Percentiles rank a stretch among this genome's conserved stretches.
Conservation (phyloP, 2,888 invertebrate species). For the Hyppa rectilinea region DNA sequence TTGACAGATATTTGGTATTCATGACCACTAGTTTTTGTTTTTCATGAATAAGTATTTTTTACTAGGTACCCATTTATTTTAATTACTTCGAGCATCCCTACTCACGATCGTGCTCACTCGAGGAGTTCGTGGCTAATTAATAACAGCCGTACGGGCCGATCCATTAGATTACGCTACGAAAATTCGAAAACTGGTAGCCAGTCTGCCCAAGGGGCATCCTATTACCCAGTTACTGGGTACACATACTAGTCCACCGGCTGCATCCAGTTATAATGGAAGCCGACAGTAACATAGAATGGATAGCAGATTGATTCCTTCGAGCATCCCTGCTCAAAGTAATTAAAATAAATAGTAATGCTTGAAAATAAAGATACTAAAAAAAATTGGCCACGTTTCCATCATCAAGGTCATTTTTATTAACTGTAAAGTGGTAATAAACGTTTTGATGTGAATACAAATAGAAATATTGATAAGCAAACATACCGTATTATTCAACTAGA, state of each 20-base stretch:
- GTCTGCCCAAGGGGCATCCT: too few relatives aligned
- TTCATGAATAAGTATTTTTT: neutral
- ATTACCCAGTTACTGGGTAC: too few relatives aligned
- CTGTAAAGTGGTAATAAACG: neutral
- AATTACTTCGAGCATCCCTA: neutral
- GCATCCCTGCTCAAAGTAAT: neutral
- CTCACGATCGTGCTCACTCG: too few relatives aligned
- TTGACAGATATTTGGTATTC: too few relatives aligned
- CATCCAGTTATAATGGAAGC: too few relatives aligned
- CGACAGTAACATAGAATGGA: too few relatives aligned
- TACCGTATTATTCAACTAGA: neutral
- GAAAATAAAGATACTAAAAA: neutral
- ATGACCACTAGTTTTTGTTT: neutral
- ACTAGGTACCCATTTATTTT: neutral
- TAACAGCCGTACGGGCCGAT: too few relatives aligned
- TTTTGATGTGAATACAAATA: neutral
- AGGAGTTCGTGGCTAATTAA: too few relatives aligned
- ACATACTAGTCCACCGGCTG: too few relatives aligned
- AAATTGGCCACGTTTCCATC: neutral
- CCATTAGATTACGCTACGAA: too few relatives aligned
- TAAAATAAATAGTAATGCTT: neutral
- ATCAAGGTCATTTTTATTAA: neutral
- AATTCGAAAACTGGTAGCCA: too few relatives aligned
- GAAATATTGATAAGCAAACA: neutral
- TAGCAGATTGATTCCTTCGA: neutral